Conservation (phyloP, 2,113 vertebrate genomes). For the Apodemus sylvaticus region DNA sequence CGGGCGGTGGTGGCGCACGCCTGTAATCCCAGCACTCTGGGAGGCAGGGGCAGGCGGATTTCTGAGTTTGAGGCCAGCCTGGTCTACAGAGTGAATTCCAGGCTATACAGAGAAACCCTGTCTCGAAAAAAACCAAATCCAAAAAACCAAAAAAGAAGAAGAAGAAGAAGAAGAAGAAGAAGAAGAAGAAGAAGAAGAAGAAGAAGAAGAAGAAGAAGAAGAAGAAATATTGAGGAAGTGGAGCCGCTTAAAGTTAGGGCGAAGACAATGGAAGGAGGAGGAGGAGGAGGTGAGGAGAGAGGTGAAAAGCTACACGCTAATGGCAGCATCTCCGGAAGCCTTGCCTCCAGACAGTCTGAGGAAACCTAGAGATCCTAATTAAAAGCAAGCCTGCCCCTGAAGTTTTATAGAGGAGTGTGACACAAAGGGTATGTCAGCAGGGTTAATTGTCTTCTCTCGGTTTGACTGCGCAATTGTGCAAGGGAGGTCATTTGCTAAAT, state of each 20-base stretch:
- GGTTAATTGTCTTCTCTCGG: constrained; percentile 12
- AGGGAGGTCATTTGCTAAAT: not conserved
- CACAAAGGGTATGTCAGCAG: not conserved
- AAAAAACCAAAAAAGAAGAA: no score
- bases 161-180: no score
- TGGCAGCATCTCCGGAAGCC: not conserved
- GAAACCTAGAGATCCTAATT: not conserved
- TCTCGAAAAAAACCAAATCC: no score
- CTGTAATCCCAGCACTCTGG: no score
- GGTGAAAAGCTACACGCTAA: not conserved
- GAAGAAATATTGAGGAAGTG: constrained; percentile 43
- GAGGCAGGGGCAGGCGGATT: no score
- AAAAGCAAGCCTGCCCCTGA: not conserved
- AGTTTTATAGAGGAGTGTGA: not conserved
- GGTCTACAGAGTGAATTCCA: no score
- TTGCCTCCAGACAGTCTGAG: not conserved
- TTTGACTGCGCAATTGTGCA: constrained; percentile 19
- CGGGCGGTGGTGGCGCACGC: no score
- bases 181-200: no score
- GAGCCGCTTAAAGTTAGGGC: not conserved
- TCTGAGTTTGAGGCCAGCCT: no score
- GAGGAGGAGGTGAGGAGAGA: constrained; percentile 46
- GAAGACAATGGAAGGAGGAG: not conserved
- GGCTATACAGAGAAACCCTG: no score
- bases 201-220: no score